Evolutionary conservation across 2,797 vertebrate genomes (phyloP), one percentile per base, ranked within the genome.

Genomic region (Hydrocynus forskahlii): DNA sequence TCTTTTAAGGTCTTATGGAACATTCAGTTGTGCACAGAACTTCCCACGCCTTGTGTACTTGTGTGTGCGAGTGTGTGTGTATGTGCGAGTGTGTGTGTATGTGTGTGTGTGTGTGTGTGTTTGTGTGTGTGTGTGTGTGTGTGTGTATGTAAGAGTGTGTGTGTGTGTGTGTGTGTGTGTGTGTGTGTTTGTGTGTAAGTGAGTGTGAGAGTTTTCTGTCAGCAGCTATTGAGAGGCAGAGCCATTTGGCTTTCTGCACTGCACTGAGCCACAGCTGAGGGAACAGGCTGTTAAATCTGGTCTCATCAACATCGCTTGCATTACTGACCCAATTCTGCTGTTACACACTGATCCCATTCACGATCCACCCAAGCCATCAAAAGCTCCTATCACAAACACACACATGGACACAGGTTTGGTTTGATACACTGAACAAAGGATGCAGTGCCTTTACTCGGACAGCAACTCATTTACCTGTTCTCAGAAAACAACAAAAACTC

Each of bases 311-410:
- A 92, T 90, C 88, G 84, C 85, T 90, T 91, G 87, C 75, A 85
- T 89, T 83, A 88, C 85, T 91, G 91, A 92, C 91, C 90, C 87
- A 92, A 71, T 91, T 91, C 88, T 85, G 87, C 84, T 88, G 82
- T 74, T 78, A 85, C 85, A 86, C 82, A 75, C 78, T 88, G 87
- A 88, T 86, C 87, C 78, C 87, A 88, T 92, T 91, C 89, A 81
- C 83, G 86, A 88, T 78, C 81, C 70, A 75, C 75, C 80, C 78
- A 82, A 81, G 85, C 88, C 86, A 79, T 78, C 67, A 72, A 83
- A 71, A 77, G 68, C 63, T 88, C n/a, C 23, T 8, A 54, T 29
- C 23, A 48, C 21, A 66, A 25, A 63, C 43, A 71, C 74, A 63
- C 40, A 29, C 62, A 67, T 55, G 10, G 48, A 50, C 72, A 59